Conservation (phyloP, 2,888 invertebrate genomes). For the Magallana nippona region DNA sequence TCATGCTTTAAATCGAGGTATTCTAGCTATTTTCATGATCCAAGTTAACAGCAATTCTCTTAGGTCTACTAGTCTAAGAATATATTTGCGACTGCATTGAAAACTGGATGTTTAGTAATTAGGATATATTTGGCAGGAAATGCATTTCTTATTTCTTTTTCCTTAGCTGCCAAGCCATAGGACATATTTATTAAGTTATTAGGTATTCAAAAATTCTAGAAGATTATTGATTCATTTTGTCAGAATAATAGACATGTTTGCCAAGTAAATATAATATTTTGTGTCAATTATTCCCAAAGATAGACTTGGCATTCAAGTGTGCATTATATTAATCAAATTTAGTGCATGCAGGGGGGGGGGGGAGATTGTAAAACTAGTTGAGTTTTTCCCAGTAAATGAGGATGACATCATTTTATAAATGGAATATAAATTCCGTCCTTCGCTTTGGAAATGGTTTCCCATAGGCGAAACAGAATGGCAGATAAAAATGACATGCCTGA, state of each 20-base stretch:
- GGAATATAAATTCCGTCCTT: not conserved
- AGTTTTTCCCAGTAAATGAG: not conserved
- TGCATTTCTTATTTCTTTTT: too few species aligned
- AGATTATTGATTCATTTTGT: conserved; percentile 1
- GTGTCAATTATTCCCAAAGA: not conserved
- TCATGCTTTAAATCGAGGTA: not conserved
- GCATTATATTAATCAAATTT: not conserved
- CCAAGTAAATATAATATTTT: conserved; percentile 17
- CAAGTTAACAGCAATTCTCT: too few species aligned
- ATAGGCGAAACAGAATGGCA: not conserved
- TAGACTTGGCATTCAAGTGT: conserved; percentile 11
- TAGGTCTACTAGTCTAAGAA: not conserved
- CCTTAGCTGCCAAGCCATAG: too few species aligned
- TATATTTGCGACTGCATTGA: not conserved
- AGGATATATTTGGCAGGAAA: too few species aligned
- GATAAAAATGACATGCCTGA: not conserved
- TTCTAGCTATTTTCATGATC: not conserved
- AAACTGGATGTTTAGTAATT: too few species aligned
- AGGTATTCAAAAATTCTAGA: not conserved
- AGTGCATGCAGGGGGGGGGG: not conserved
- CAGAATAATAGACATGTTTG: conserved; percentile 1
- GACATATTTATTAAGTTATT: too few species aligned
- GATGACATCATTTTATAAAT: not conserved
- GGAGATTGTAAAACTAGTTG: not conserved
- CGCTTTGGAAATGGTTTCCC: not conserved